Percentiles rank a stretch among this genome's conserved stretches.
phyloP scores from a whole-genome alignment of 2,888 invertebrate genomes.

The Deladenus siricidicola region DNA sequence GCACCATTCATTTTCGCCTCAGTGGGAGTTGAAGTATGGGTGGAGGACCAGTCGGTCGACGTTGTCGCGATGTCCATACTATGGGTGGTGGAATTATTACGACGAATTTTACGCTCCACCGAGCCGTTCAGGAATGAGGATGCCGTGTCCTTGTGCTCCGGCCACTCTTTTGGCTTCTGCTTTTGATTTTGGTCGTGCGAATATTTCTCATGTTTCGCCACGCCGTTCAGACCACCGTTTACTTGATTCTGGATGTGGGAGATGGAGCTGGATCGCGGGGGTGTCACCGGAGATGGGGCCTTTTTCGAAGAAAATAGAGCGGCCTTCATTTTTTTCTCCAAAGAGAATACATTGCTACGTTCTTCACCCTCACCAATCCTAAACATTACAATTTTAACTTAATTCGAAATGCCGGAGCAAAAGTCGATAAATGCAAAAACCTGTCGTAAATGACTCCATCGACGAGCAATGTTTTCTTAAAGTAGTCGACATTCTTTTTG shows the following conservation, averaged over 20 bases:
- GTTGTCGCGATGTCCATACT: neutral
- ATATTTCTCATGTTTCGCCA: neutral
- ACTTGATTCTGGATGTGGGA: neutral
- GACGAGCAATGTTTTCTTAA: slow-evolving; percentile 81
- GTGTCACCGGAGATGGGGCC: slow-evolving; percentile 17
- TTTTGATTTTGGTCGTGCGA: neutral
- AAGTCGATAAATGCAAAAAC: slow-evolving; percentile 49
- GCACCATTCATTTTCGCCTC: too few relatives aligned
- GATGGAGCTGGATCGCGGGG: slow-evolving; percentile 2
- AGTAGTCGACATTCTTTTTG: slow-evolving; percentile 71
- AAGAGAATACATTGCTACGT: slow-evolving; percentile 45
- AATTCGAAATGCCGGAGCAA: too few relatives aligned
- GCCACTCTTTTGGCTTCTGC: neutral
- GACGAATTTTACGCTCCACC: neutral
- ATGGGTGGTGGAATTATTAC: neutral
- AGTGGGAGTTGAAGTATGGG: too few relatives aligned
- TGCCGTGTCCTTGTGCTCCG: neutral
- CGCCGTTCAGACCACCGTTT: neutral
- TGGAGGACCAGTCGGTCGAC: too few relatives aligned
- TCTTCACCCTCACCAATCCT: slow-evolving; percentile 49
- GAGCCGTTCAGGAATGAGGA: neutral
- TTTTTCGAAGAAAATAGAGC: slow-evolving; percentile 25
- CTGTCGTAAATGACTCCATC: slow-evolving; percentile 96
- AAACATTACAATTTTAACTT: slow-evolving; percentile 6
- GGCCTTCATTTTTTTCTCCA: slow-evolving; percentile 46